Evolutionary conservation across 2,888 invertebrate genomes (phyloP).

Genomic region (Drepanosiphum platanoidis): DNA sequence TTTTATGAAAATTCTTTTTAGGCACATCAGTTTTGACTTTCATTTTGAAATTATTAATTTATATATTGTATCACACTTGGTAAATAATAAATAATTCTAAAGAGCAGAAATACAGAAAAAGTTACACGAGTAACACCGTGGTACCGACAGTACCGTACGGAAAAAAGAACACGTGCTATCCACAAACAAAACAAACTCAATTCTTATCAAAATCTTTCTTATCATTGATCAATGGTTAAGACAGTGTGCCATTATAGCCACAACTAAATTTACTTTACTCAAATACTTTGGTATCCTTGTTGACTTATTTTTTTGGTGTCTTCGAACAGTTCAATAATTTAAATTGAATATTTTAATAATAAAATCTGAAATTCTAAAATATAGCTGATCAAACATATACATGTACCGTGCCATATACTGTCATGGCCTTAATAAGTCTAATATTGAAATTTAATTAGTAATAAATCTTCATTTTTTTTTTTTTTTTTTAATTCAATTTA

Average conservation of each 20-base stretch:
- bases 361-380: too few relatives aligned
- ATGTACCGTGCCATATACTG: too few relatives aligned
- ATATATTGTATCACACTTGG: too few relatives aligned
- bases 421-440: too few relatives aligned
- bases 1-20: slow-evolving; percentile 6
- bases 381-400: too few relatives aligned
- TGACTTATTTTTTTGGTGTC: too few relatives aligned
- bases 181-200: not conserved
- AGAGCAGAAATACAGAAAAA: not conserved
- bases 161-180: slow-evolving; percentile 12
- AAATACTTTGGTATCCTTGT: too few relatives aligned
- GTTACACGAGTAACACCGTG: not conserved
- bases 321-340: too few relatives aligned
- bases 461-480: too few relatives aligned
- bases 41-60: slow-evolving; percentile 20
- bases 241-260: not conserved
- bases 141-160: not conserved
- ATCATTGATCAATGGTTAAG: not conserved
- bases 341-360: too few relatives aligned
- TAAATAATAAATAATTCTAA: not conserved
- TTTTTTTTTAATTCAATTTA: too few relatives aligned
- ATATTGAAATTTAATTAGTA: too few relatives aligned
- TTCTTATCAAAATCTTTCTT: not conserved
- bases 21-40: slow-evolving; percentile 24
- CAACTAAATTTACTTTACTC: slow-evolving; percentile 1